phyloP scores from a whole-genome alignment of 2,797 vertebrate genomes.

The Acanthopagrus latus region DNA sequence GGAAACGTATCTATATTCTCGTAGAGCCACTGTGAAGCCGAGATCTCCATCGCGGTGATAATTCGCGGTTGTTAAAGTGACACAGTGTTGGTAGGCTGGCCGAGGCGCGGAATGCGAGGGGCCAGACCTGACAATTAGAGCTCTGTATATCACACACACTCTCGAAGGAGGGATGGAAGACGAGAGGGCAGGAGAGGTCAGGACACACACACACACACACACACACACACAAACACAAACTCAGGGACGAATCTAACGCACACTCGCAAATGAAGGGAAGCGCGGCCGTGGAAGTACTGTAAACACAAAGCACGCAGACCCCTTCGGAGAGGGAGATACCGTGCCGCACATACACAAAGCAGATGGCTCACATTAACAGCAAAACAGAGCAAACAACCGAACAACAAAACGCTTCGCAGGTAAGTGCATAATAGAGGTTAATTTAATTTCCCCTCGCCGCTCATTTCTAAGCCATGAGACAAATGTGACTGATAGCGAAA shows the following conservation, averaged over 20 bases:
- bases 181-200: slow-evolving; percentile 66
- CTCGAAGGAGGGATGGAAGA: slow-evolving; percentile 70
- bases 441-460: slow-evolving; percentile 56
- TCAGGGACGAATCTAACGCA: slow-evolving; percentile 33
- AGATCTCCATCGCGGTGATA: slow-evolving; percentile 94
- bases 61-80: slow-evolving; percentile 97
- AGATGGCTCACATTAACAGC: slow-evolving; percentile 43
- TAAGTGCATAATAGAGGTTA: slow-evolving; percentile 50
- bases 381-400: slow-evolving; percentile 40
- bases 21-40: slow-evolving; percentile 89
- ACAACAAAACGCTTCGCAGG: slow-evolving; percentile 54
- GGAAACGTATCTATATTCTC: slow-evolving; percentile 95
- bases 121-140: slow-evolving; percentile 90
- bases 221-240: slow-evolving; percentile 38
- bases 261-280: slow-evolving; percentile 27
- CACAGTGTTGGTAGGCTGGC: slow-evolving; percentile 90
- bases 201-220: slow-evolving; percentile 61
- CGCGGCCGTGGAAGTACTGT: slow-evolving; percentile 13
- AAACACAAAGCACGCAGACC: slow-evolving; percentile 36
- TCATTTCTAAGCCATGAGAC: slow-evolving; percentile 57
- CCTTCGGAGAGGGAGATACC: slow-evolving; percentile 17
- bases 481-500: slow-evolving; percentile 34
- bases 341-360: slow-evolving; percentile 17
- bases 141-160: slow-evolving; percentile 82
- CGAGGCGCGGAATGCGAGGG: slow-evolving; percentile 86